phyloP scores from a whole-genome alignment of 2,797 vertebrate genomes.

The Myiothlypis chrysogaster region DNA sequence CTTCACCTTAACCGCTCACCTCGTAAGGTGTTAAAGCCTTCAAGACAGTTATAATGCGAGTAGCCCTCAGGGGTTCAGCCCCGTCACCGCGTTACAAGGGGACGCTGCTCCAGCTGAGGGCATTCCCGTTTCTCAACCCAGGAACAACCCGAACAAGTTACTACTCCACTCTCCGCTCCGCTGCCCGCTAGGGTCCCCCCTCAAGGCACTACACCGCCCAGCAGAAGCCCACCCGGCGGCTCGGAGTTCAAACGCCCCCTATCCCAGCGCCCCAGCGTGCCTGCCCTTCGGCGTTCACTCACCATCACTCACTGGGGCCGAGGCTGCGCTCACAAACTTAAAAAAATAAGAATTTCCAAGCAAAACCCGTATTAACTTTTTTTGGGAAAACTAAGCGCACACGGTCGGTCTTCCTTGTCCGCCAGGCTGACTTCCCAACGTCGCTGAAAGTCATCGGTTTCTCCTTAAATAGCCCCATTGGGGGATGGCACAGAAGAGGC shows the following conservation, averaged over 20 bases:
- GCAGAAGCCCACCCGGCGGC: accelerated
- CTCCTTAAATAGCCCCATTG: neutral
- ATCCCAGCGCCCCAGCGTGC: accelerated
- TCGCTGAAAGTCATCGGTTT: accelerated
- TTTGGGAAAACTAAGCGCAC: neutral
- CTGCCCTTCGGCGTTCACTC: neutral
- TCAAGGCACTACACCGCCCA: accelerated
- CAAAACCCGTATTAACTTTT: neutral
- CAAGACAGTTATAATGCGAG: accelerated
- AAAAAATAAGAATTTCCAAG: neutral
- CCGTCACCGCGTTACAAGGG: accelerated
- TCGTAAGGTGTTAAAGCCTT: neutral
- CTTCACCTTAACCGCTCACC: accelerated
- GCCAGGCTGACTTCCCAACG: accelerated
- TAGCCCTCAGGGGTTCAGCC: neutral
- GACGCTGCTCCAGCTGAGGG: accelerated
- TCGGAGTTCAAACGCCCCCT: accelerated
- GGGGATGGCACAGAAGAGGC: neutral
- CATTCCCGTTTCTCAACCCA: accelerated
- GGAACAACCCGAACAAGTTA: accelerated
- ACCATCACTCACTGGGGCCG: neutral
- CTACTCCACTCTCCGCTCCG: accelerated
- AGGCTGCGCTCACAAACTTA: neutral
- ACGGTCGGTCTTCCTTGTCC: accelerated
- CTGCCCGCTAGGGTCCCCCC: accelerated